A percentile compares a stretch with the other conserved stretches of the same genome.
Evolutionary conservation across 2,113 vertebrate genomes (phyloP).

Genomic region (Clarias macrocephalus): DNA sequence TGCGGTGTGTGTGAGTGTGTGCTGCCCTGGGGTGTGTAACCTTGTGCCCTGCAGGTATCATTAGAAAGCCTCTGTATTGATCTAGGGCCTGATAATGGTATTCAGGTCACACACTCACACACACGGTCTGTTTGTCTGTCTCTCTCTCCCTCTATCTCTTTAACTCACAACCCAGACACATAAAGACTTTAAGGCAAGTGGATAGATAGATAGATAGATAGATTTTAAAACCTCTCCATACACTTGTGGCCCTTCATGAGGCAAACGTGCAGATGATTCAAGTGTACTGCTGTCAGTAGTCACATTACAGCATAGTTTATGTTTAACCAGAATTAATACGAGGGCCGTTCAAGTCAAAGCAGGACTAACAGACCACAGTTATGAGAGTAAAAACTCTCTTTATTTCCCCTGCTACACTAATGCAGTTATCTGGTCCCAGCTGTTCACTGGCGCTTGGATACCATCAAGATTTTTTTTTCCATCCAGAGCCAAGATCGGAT

Average conservation of each 20-base stretch:
- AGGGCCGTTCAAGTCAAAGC: not conserved
- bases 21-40: constrained; percentile 70
- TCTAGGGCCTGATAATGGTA: constrained; percentile 70
- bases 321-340: not conserved
- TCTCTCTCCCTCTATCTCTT: too few relatives aligned
- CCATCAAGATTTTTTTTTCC: too few relatives aligned
- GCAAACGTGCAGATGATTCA: not conserved
- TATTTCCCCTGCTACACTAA: too few relatives aligned
- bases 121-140: not conserved
- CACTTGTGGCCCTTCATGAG: too few relatives aligned
- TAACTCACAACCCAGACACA: not conserved
- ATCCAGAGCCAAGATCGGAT: too few relatives aligned
- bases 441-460: too few relatives aligned
- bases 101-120: constrained; percentile 63
- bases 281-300: not conserved
- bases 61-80: constrained; percentile 78
- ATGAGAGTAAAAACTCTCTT: too few relatives aligned
- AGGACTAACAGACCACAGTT: too few relatives aligned
- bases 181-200: not conserved
- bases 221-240: too few relatives aligned
- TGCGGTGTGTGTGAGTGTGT: constrained; percentile 53
- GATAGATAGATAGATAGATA: not conserved
- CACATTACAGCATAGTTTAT: not conserved
- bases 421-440: too few relatives aligned
- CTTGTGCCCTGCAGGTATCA: constrained; percentile 79